Percentiles rank a stretch among this genome's conserved stretches.
Evolutionary conservation across 2,888 invertebrate genomes (phyloP).

Genomic region (Meganola albula): DNA sequence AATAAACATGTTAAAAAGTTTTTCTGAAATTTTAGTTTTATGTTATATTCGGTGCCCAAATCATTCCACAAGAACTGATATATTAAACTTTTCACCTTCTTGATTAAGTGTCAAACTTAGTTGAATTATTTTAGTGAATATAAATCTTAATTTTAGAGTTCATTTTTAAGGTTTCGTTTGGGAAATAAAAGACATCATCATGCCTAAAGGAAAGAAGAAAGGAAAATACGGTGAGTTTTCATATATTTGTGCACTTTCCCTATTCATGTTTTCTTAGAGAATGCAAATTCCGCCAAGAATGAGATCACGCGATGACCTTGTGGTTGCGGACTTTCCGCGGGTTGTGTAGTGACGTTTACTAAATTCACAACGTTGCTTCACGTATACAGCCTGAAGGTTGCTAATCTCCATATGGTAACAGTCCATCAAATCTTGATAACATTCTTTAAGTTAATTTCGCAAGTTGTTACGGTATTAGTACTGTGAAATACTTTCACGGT

Average conservation of each 20-base stretch:
- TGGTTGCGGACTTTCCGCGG: conserved; percentile 55
- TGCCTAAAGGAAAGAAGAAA: conserved; percentile 88
- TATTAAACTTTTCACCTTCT: conserved; percentile 87
- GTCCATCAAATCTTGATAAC: conserved; percentile 11
- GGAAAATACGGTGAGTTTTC: conserved; percentile 82
- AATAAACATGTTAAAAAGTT: conserved; percentile 86
- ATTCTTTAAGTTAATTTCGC: conserved; percentile 6
- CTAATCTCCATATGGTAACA: conserved; percentile 42
- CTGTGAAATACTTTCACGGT: conserved; percentile 21
- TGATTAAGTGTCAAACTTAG: conserved; percentile 80
- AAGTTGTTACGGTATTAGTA: no score
- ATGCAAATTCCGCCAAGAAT: conserved; percentile 51
- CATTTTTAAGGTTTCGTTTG: conserved; percentile 54
- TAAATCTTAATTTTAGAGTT: conserved; percentile 72
- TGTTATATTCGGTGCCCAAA: conserved; percentile 84
- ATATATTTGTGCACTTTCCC: no score
- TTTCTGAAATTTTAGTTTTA: conserved; percentile 82
- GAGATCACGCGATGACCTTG: conserved; percentile 75
- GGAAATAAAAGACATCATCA: conserved; percentile 59
- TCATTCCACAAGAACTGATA: conserved; percentile 83
- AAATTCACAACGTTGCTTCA: conserved; percentile 37
- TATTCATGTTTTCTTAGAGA: conserved; percentile 19
- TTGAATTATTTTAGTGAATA: conserved; percentile 71
- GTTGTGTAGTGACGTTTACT: conserved; percentile 52
- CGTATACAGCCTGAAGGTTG: conserved; percentile 27